Evolutionary conservation across 2,888 invertebrate species (phyloP).

Genomic region (Dasypolia templi): DNA sequence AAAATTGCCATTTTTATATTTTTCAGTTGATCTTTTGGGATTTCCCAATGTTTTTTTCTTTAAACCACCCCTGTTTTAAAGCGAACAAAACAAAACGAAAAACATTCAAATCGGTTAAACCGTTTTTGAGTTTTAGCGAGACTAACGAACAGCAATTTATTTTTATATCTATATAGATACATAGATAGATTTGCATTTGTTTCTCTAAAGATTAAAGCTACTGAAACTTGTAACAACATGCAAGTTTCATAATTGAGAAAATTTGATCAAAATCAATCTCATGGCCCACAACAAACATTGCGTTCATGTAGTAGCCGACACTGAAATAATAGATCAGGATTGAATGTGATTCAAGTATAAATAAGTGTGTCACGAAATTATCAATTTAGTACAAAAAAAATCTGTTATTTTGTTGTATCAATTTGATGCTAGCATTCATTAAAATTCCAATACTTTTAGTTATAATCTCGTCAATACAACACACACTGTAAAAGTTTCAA

Average conservation of each 20-base stretch:
- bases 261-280: not conserved
- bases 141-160: too few species aligned
- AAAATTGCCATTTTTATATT: too few species aligned
- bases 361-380: not conserved
- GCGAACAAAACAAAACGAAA: too few species aligned
- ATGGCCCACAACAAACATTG: too few species aligned
- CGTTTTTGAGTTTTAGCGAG: too few species aligned
- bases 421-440: not conserved
- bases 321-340: not conserved
- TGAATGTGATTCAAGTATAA: not conserved
- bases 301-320: not conserved
- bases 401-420: not conserved
- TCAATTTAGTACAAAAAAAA: not conserved
- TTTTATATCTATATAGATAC: too few species aligned
- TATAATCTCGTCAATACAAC: constrained; percentile 1
- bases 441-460: constrained; percentile 11
- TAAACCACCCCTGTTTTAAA: too few species aligned
- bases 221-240: not conserved
- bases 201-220: too few species aligned
- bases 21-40: too few species aligned
- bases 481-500: constrained; percentile 13
- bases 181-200: too few species aligned
- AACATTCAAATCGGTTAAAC: too few species aligned
- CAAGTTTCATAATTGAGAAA: not conserved
- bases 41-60: too few species aligned